Evolutionary conservation across 2,797 vertebrate genomes (phyloP).

Genomic region (Pangasius mekongensis): DNA sequence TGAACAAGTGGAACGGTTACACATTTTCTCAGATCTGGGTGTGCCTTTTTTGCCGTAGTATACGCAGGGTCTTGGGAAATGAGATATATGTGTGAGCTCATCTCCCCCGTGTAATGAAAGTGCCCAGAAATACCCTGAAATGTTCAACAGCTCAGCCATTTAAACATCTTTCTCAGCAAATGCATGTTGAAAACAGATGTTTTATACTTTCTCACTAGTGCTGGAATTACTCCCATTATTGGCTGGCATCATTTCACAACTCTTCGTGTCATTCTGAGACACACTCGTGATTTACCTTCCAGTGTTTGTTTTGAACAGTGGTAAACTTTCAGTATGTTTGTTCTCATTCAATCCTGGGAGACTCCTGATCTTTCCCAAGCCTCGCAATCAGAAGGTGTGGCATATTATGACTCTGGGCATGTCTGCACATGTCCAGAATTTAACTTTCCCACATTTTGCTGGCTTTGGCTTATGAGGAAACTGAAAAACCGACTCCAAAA

Average conservation of each 20-base stretch:
- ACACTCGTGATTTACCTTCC: conserved; percentile 58
- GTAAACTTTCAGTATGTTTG: conserved; percentile 54
- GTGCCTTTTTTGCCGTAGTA: conserved; percentile 73
- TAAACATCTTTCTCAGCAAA: conserved; percentile 50
- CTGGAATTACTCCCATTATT: conserved; percentile 53
- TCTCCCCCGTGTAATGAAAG: conserved; percentile 68
- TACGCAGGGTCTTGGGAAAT: conserved; percentile 64
- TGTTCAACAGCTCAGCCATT: conserved; percentile 52
- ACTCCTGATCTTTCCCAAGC: conserved; percentile 63
- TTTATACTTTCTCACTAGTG: conserved; percentile 65
- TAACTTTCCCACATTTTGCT: conserved; percentile 55
- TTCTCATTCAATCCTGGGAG: conserved; percentile 43
- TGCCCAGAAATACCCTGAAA: conserved; percentile 60
- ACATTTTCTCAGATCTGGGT: conserved; percentile 72
- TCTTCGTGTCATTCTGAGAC: conserved; percentile 55
- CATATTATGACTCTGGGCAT: conserved; percentile 68
- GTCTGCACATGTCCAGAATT: conserved; percentile 68
- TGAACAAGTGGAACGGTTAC: conserved; percentile 72
- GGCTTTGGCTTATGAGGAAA: conserved; percentile 45
- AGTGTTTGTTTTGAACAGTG: conserved; percentile 60
- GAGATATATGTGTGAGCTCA: conserved; percentile 71
- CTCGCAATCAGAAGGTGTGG: conserved; percentile 67
- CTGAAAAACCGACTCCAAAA: conserved; percentile 30
- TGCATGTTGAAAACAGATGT: conserved; percentile 74
- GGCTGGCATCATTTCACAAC: conserved; percentile 65